Evolutionary conservation across 2,888 invertebrate species (phyloP).

Genomic region (Diarsia brunnea): DNA sequence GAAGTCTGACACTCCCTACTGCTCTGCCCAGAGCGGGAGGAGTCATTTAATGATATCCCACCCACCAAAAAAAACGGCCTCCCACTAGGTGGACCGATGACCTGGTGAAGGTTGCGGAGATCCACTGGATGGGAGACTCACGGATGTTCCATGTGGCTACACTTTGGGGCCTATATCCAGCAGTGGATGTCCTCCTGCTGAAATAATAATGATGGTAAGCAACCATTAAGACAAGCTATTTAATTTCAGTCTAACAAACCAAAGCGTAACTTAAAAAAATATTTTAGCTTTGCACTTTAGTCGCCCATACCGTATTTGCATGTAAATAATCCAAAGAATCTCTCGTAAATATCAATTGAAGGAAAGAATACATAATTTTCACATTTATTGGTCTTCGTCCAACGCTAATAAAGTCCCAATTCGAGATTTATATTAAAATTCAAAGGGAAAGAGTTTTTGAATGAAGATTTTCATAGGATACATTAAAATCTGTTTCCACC

Average conservation of each 20-base stretch:
- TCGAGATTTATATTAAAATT: constrained; percentile 89
- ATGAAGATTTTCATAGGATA: constrained; percentile 90
- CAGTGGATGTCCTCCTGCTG: too few relatives aligned
- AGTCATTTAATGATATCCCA: too few relatives aligned
- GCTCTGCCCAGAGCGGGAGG: too few relatives aligned
- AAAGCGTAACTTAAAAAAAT: background rate
- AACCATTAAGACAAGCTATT: background rate
- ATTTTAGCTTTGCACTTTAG: background rate
- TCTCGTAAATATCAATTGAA: constrained; percentile 61
- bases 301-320: background rate
- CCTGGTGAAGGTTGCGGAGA: too few relatives aligned
- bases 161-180: too few relatives aligned
- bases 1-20: too few relatives aligned
- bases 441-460: constrained; percentile 85
- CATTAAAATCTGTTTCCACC: constrained; percentile 90
- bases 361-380: constrained; percentile 79
- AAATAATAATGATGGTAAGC: too few relatives aligned
- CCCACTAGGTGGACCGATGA: too few relatives aligned
- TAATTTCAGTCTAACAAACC: background rate
- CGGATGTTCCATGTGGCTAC: too few relatives aligned
- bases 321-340: constrained; percentile 30
- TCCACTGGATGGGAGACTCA: too few relatives aligned
- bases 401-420: constrained; percentile 88
- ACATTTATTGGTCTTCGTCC: constrained; percentile 84
- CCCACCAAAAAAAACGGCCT: too few relatives aligned